phyloP scores from a whole-genome alignment of 2,113 vertebrate species.

The Strigops habroptila region DNA sequence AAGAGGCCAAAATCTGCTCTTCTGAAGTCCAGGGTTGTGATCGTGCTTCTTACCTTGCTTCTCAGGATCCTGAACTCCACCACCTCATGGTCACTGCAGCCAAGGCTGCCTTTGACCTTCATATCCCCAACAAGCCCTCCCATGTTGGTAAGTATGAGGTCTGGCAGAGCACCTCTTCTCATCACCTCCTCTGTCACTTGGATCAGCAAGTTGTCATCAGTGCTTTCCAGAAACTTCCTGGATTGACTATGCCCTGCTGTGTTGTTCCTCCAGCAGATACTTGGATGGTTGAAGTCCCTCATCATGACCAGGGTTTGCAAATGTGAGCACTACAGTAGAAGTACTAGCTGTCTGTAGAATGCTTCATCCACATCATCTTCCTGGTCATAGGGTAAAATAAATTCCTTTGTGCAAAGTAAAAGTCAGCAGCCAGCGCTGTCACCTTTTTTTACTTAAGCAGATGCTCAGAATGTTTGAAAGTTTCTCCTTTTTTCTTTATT shows the following conservation, averaged over 20 bases:
- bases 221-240: neutral
- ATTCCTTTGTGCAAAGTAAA: neutral
- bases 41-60: neutral
- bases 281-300: neutral
- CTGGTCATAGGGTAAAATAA: neutral
- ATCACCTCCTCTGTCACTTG: neutral
- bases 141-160: neutral
- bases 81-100: neutral
- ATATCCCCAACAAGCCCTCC: neutral
- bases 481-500: neutral
- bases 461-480: neutral
- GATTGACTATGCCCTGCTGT: neutral
- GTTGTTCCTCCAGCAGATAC: neutral
- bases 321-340: neutral
- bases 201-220: fast-evolving
- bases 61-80: neutral
- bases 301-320: neutral
- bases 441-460: neutral
- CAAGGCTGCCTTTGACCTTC: neutral
- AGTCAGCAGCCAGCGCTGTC: neutral
- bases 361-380: neutral
- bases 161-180: neutral
- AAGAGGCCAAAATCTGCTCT: neutral
- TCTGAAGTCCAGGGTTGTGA: neutral
- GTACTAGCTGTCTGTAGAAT: neutral